A percentile compares a stretch with the other conserved stretches of the same genome.
Evolutionary conservation across 2,888 invertebrate genomes (phyloP).

Genomic region (Ptycholaimellus sp.): DNA sequence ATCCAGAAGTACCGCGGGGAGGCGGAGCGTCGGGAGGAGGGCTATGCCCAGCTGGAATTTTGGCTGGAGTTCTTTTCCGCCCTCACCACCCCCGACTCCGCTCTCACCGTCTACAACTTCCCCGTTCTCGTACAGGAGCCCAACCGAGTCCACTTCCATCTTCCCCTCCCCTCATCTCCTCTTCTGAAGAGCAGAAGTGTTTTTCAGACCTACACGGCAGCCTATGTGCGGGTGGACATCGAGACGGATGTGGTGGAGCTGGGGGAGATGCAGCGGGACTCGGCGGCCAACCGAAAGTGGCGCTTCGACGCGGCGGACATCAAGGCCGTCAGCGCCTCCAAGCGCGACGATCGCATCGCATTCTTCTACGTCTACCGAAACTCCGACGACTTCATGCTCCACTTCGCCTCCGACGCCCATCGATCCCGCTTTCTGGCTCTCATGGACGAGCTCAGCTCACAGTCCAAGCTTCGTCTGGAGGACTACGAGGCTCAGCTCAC

Average conservation of each 20-base stretch:
- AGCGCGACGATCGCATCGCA: constrained; percentile 75
- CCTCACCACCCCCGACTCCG: constrained; percentile 51
- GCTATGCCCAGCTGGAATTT: constrained; percentile 44
- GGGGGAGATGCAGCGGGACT: neutral
- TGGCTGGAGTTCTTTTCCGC: constrained; percentile 97
- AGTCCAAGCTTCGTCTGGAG: too few species aligned
- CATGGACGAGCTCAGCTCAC: neutral
- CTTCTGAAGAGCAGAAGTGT: too few species aligned
- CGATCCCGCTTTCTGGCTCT: constrained; percentile 37
- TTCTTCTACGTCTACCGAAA: constrained; percentile 92
- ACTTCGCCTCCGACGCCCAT: constrained; percentile 65
- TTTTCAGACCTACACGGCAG: neutral
- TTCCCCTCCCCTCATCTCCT: neutral
- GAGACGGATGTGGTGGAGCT: neutral
- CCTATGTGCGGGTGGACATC: constrained; percentile 4
- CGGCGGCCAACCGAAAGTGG: constrained; percentile 41
- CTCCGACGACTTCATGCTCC: constrained; percentile 95
- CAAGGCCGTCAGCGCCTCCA: constrained; percentile 57
- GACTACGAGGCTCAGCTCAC: too few species aligned
- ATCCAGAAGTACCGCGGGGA: constrained; percentile 54
- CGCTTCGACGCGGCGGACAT: constrained; percentile 69
- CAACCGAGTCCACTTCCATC: constrained; percentile 41
- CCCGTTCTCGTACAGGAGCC: constrained; percentile 54
- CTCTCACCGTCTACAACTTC: constrained; percentile 32
- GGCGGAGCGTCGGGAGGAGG: too few species aligned